These are phyloP conservation scores for Ennomos erosarius DNA, from an alignment of 2,888 invertebrate species.

Conservation along the genomic window DNA sequence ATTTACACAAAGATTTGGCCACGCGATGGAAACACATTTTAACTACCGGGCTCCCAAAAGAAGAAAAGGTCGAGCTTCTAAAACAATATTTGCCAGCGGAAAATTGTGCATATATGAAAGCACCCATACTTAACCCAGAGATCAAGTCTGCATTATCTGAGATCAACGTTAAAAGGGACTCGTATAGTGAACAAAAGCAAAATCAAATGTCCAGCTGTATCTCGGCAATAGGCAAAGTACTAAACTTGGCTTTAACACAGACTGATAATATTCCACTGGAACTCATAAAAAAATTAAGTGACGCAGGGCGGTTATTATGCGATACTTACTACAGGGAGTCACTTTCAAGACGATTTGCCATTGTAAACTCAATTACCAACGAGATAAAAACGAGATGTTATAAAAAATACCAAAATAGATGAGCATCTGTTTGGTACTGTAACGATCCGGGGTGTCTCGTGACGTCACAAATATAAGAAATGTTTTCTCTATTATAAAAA, in stretches of 20 bases:
- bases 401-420: too few relatives aligned
- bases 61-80: background rate
- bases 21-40: constrained; percentile 13
- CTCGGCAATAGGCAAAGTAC: constrained; percentile 26
- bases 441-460: too few relatives aligned
- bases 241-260: constrained; percentile 15
- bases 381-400: constrained; percentile 14
- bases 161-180: constrained; percentile 29
- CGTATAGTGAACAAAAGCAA: constrained; percentile 26
- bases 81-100: constrained; percentile 31
- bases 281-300: constrained; percentile 23
- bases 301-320: constrained; percentile 35
- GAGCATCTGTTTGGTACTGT: too few relatives aligned
- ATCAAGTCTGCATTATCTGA: constrained; percentile 30
- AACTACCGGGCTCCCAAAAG: constrained; percentile 8
- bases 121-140: constrained; percentile 32
- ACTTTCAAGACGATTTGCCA: too few relatives aligned
- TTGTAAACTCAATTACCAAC: constrained; percentile 24
- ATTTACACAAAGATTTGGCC: constrained; percentile 15
- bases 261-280: constrained; percentile 8
- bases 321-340: too few relatives aligned
- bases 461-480: too few relatives aligned
- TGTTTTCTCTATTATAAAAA: too few relatives aligned
- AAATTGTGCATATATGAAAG: constrained; percentile 29
- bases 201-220: constrained; percentile 32